Conservation (phyloP, 2,113 vertebrate species). For the Melospiza melodia region DNA sequence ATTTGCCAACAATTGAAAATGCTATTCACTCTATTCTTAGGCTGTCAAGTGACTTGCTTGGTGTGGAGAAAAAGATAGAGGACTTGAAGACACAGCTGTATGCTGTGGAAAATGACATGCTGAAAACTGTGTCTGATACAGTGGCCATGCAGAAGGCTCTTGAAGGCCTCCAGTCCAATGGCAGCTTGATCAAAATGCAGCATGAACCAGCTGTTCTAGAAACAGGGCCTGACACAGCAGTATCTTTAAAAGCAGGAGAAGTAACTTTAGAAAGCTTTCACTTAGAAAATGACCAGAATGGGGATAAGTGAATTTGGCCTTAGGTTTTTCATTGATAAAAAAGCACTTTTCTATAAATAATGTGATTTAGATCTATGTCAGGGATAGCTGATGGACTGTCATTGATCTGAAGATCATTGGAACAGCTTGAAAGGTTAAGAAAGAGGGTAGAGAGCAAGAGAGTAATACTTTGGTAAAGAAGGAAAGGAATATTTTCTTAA, state of each 20-base stretch:
- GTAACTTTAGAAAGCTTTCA: not conserved
- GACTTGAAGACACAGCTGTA: slow-evolving; percentile 83
- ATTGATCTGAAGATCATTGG: not conserved
- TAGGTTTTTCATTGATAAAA: not conserved
- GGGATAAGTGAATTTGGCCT: slow-evolving; percentile 14
- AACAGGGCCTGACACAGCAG: slow-evolving; percentile 65
- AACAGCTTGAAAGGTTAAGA: not conserved
- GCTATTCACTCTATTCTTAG: slow-evolving; percentile 84
- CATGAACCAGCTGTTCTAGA: slow-evolving; percentile 73
- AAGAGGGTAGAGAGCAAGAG: not conserved
- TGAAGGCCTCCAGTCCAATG: slow-evolving; percentile 79
- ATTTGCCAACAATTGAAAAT: slow-evolving; percentile 84
- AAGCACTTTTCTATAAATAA: not conserved
- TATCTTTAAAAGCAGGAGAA: slow-evolving; percentile 60
- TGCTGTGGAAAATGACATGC: slow-evolving; percentile 83
- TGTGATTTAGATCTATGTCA: not conserved
- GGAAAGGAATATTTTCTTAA: not conserved
- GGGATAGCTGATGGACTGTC: not conserved
- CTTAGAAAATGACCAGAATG: slow-evolving; percentile 42
- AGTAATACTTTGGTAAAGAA: not conserved
- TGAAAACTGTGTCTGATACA: slow-evolving; percentile 81
- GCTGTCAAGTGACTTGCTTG: slow-evolving; percentile 80
- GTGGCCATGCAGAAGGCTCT: slow-evolving; percentile 77
- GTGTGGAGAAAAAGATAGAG: slow-evolving; percentile 80
- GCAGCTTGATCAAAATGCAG: slow-evolving; percentile 75